Percentiles rank a stretch among this genome's conserved stretches.
Conservation (phyloP, 2,797 vertebrate genomes). For the Dryobates pubescens region DNA sequence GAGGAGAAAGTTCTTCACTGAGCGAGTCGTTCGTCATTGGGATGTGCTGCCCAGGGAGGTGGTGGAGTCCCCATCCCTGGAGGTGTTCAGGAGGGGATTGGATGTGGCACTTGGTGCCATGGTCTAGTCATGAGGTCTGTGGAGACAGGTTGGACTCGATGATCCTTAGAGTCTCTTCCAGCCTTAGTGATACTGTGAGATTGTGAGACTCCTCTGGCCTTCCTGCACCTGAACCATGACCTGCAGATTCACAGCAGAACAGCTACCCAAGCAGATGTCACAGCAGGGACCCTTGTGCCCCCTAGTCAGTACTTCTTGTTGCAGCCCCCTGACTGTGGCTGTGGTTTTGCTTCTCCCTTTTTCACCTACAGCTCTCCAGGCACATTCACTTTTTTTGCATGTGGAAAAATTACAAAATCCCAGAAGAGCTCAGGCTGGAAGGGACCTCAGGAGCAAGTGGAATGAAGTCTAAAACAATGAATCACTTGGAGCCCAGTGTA, state of each 20-base stretch:
- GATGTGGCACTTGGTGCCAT: too few relatives aligned
- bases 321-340: neutral
- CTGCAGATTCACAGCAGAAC: neutral
- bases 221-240: neutral
- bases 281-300: rapidly evolving
- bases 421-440: too few relatives aligned
- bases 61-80: too few relatives aligned
- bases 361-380: neutral
- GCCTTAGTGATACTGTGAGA: too few relatives aligned
- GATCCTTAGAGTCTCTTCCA: too few relatives aligned
- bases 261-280: rapidly evolving
- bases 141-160: too few relatives aligned
- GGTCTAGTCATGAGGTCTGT: too few relatives aligned
- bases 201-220: neutral
- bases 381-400: neutral
- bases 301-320: too few relatives aligned
- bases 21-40: too few relatives aligned
- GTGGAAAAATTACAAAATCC: neutral
- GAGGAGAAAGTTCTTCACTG: too few relatives aligned
- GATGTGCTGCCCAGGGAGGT: too few relatives aligned
- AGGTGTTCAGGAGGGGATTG: too few relatives aligned
- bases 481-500: neutral
- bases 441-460: neutral
- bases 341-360: neutral
- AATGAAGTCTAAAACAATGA: neutral